Evolutionary conservation across 2,113 vertebrate genomes (phyloP).

Genomic region (Alaudala cheleensis): DNA sequence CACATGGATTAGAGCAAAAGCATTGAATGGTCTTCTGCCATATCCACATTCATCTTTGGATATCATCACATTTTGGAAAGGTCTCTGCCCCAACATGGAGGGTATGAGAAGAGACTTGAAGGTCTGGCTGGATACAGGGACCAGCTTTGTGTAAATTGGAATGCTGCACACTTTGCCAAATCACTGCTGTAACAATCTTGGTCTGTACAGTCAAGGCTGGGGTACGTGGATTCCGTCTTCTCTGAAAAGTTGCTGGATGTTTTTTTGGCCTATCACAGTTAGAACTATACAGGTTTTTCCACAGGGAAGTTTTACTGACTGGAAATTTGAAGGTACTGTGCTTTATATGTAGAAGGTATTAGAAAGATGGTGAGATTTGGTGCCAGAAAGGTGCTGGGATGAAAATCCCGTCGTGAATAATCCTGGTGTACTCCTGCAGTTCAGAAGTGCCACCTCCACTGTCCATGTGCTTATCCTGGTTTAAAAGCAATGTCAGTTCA

Average conservation of each 20-base stretch:
- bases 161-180: not conserved
- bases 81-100: not conserved
- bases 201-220: not conserved
- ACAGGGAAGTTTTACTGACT: not conserved
- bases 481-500: not conserved
- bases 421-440: not conserved
- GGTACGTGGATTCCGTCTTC: not conserved
- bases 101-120: slow-evolving; percentile 14
- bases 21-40: not conserved
- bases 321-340: not conserved
- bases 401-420: not conserved
- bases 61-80: not conserved
- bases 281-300: not conserved
- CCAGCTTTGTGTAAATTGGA: not conserved
- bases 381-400: not conserved
- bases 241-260: not conserved
- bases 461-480: not conserved
- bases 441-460: not conserved
- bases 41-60: not conserved
- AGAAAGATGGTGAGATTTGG: not conserved
- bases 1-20: not conserved
- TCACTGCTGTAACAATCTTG: not conserved
- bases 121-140: not conserved
- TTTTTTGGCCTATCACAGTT: not conserved
- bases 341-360: not conserved